These are phyloP conservation scores for Alectura lathami DNA, from an alignment of 2,113 vertebrate species.

Conservation along the genomic window DNA sequence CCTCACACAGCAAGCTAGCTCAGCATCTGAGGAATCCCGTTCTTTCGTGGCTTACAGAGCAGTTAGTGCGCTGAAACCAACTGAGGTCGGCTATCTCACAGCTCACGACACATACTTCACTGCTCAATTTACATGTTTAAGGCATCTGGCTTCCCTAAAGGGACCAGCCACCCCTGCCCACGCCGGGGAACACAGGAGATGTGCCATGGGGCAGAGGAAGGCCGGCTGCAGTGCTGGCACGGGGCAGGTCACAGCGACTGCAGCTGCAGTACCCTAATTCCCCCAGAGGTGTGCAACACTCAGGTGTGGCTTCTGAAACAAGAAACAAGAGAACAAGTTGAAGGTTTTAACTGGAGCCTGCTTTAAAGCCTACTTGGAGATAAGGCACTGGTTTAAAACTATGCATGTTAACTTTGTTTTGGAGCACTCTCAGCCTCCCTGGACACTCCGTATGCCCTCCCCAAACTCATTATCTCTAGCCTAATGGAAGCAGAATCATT, in stretches of 20 bases:
- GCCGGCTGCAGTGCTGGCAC: neutral
- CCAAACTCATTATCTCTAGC: neutral
- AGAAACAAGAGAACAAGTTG: neutral
- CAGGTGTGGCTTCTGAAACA: neutral
- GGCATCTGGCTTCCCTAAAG: neutral
- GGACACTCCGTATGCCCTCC: neutral
- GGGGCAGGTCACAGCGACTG: neutral
- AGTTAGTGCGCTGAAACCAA: no score
- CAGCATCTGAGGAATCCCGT: neutral
- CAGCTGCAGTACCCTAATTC: fast-evolving
- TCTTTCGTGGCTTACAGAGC: neutral
- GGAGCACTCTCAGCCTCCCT: neutral
- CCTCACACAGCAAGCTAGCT: neutral
- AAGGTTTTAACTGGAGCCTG: neutral
- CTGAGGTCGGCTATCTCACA: neutral
- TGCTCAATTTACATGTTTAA: neutral
- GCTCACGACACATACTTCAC: neutral
- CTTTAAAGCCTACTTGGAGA: neutral
- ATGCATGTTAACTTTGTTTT: fast-evolving
- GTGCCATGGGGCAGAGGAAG: neutral
- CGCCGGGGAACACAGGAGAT: neutral
- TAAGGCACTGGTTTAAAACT: neutral
- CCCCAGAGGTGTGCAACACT: neutral
- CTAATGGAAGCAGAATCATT: neutral
- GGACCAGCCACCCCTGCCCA: neutral